Conservation (phyloP, 2,113 vertebrate species). For the Pomatostomus ruficeps region DNA sequence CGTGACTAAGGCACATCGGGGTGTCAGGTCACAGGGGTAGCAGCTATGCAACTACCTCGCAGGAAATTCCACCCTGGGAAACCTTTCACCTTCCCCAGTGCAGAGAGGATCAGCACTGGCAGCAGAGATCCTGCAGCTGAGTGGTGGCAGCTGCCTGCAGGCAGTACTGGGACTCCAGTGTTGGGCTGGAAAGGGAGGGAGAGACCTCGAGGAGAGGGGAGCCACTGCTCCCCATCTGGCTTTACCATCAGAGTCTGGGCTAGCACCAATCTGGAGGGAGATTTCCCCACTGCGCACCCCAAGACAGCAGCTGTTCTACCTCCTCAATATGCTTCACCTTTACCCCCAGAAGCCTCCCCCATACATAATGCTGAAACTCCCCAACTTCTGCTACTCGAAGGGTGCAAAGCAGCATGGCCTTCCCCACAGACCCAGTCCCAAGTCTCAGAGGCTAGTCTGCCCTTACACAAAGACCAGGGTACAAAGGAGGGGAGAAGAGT, state of each 20-base stretch:
- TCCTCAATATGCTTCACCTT: background rate
- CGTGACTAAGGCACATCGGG: constrained; percentile 31
- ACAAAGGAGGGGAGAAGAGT: background rate
- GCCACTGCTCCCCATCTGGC: background rate
- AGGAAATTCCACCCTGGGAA: constrained; percentile 62
- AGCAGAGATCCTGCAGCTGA: background rate
- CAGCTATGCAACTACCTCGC: background rate
- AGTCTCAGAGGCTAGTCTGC: background rate
- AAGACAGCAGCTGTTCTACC: background rate
- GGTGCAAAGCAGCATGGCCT: accelerated
- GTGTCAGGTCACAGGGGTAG: constrained; percentile 47
- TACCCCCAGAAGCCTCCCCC: background rate
- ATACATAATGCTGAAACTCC: background rate
- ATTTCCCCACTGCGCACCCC: background rate
- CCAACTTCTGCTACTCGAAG: background rate
- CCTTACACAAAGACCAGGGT: background rate
- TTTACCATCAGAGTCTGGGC: background rate
- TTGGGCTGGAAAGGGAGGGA: background rate
- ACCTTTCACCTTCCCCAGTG: background rate
- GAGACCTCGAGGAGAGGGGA: background rate
- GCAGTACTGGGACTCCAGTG: background rate
- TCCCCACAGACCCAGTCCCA: background rate
- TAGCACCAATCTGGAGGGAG: background rate
- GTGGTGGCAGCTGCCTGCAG: background rate
- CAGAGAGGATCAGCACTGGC: background rate